Evolutionary conservation across 2,888 invertebrate genomes (phyloP).

Genomic region (Drosophila nigricruria): DNA sequence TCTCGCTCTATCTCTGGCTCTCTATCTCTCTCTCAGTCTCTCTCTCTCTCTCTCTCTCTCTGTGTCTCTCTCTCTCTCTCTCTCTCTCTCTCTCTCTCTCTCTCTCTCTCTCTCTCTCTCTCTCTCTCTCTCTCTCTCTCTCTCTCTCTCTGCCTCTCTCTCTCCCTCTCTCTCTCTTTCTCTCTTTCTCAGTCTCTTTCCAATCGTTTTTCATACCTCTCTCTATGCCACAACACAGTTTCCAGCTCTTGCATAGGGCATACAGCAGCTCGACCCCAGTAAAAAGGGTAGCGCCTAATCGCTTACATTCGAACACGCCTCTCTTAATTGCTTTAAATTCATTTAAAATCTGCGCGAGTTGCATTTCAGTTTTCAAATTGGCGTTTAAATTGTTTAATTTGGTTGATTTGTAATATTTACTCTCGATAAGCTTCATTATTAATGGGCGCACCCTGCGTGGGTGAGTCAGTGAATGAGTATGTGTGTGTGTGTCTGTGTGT

Average conservation of each 20-base stretch:
- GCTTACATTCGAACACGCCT: background rate
- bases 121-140: too few species aligned
- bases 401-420: slow-evolving; percentile 53
- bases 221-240: too few species aligned
- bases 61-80: too few species aligned
- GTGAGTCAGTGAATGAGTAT: background rate
- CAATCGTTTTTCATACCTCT: too few species aligned
- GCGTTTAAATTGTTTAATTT: slow-evolving; percentile 41
- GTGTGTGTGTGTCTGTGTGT: too few species aligned
- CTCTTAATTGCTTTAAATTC: background rate
- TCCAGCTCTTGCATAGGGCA: too few species aligned
- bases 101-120: too few species aligned
- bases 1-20: background rate
- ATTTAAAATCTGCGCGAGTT: background rate
- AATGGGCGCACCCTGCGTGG: background rate
- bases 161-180: too few species aligned
- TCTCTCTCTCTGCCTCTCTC: too few species aligned
- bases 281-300: background rate
- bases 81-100: too few species aligned
- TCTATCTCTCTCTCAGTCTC: background rate
- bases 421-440: slow-evolving; percentile 46
- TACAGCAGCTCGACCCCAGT: background rate
- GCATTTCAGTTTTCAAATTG: slow-evolving; percentile 23
- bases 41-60: too few species aligned
- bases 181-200: too few species aligned